phyloP scores from a whole-genome alignment of 2,888 invertebrate genomes.

The Pheosia gnoma region DNA sequence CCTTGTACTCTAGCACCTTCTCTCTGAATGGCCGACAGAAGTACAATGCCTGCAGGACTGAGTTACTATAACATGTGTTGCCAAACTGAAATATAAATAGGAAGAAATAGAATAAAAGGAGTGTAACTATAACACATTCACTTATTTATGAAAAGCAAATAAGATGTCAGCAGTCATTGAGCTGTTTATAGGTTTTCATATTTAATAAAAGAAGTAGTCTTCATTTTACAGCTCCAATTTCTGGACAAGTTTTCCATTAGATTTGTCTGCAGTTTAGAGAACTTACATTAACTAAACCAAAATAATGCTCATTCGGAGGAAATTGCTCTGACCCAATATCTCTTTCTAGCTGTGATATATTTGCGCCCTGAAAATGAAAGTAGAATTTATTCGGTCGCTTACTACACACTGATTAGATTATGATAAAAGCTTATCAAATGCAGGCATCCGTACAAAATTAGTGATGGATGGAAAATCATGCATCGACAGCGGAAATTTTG shows the following conservation, averaged over 20 bases:
- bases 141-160: neutral
- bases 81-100: conserved; percentile 90
- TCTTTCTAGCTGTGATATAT: conserved; percentile 99
- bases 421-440: conserved; percentile 12
- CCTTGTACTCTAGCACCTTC: conserved; percentile 98
- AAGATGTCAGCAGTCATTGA: no score
- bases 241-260: neutral
- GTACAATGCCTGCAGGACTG: conserved; percentile 99
- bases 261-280: conserved; percentile 13
- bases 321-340: conserved; percentile 99
- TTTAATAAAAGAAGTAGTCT: no score
- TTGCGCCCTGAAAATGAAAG: conserved; percentile 92
- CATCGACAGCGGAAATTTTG: neutral
- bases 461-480: neutral
- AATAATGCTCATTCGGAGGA: conserved; percentile 99
- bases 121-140: neutral
- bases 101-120: conserved; percentile 3
- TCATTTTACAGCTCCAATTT: neutral
- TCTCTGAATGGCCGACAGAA: conserved; percentile 99
- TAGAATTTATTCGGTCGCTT: conserved; percentile 7
- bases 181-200: no score
- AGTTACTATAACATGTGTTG: conserved; percentile 99
- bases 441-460: neutral
- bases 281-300: conserved; percentile 99
- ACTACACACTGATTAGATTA: conserved; percentile 3